These are phyloP conservation scores for Drosophila tropicalis DNA, from an alignment of 1,140 invertebrate genomes.

Conservation along the genomic window DNA sequence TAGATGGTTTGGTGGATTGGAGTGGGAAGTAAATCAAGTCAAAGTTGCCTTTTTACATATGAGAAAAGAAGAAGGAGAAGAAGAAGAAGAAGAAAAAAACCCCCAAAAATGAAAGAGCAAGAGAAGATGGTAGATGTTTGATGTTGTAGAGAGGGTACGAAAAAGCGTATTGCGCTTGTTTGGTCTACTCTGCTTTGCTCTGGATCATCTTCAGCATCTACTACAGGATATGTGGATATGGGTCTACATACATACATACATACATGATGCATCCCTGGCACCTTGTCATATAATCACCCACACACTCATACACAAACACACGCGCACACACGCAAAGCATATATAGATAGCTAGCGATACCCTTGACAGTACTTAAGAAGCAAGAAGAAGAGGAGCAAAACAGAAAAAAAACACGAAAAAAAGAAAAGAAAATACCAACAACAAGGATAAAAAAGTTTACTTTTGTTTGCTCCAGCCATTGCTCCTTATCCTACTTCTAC, in stretches of 20 bases:
- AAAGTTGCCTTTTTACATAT: constrained; percentile 29
- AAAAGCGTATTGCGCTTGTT: constrained; percentile 52
- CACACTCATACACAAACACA: constrained; percentile 24
- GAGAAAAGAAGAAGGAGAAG: not conserved
- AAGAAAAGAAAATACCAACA: not conserved
- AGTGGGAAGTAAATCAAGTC: constrained; percentile 41
- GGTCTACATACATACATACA: constrained; percentile 7
- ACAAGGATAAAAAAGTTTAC: constrained; percentile 60
- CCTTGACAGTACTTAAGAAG: constrained; percentile 73
- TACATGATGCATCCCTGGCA: constrained; percentile 43
- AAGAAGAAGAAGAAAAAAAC: not conserved
- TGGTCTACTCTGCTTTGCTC: constrained; percentile 44
- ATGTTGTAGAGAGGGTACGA: not conserved
- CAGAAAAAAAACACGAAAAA: too few relatives aligned
- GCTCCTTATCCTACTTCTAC: constrained; percentile 13
- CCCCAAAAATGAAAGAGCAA: not conserved
- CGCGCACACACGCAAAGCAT: constrained; percentile 18
- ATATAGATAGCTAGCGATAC: constrained; percentile 69
- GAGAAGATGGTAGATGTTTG: not conserved
- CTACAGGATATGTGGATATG: not conserved
- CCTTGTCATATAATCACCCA: constrained; percentile 71
- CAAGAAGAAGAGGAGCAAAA: constrained; percentile 27
- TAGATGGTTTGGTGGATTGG: not conserved
- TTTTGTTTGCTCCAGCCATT: constrained; percentile 59
- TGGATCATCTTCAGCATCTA: constrained; percentile 29